phyloP scores from a whole-genome alignment of 2,888 invertebrate species.

The Lottia scabra region DNA sequence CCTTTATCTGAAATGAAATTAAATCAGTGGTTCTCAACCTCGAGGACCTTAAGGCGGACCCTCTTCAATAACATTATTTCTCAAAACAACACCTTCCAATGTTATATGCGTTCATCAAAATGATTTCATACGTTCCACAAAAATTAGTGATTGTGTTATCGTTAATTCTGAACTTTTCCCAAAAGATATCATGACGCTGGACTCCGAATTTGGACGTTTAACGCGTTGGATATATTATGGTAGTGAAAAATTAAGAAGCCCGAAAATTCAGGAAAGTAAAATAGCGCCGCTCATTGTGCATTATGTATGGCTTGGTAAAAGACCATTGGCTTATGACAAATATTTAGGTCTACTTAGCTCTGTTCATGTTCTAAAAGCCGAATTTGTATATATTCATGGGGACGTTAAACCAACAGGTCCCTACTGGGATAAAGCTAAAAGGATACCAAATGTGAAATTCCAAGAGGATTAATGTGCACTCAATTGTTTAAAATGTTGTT shows the following conservation, averaged over 20 bases:
- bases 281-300: conserved; percentile 54
- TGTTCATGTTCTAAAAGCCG: conserved; percentile 48
- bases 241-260: conserved; percentile 28
- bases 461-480: too few species aligned
- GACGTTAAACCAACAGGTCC: conserved; percentile 46
- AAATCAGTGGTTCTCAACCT: too few species aligned
- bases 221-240: conserved; percentile 47
- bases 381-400: conserved; percentile 54
- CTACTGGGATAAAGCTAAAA: conserved; percentile 45
- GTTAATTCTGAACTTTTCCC: conserved; percentile 31
- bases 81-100: background rate
- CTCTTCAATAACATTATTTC: background rate
- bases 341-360: conserved; percentile 52
- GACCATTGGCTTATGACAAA: conserved; percentile 43
- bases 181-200: conserved; percentile 42
- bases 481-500: too few species aligned
- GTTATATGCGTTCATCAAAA: background rate
- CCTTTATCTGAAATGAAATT: too few species aligned
- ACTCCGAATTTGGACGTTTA: conserved; percentile 40
- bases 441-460: conserved; percentile 34
- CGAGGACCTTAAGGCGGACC: too few species aligned
- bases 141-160: conserved; percentile 20
- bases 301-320: conserved; percentile 56
- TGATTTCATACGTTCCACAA: background rate
- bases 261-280: conserved; percentile 22